Base-by-base conservation (phyloP, 2,797 vertebrate genomes). In the Chloroceryle amazona region DNA sequence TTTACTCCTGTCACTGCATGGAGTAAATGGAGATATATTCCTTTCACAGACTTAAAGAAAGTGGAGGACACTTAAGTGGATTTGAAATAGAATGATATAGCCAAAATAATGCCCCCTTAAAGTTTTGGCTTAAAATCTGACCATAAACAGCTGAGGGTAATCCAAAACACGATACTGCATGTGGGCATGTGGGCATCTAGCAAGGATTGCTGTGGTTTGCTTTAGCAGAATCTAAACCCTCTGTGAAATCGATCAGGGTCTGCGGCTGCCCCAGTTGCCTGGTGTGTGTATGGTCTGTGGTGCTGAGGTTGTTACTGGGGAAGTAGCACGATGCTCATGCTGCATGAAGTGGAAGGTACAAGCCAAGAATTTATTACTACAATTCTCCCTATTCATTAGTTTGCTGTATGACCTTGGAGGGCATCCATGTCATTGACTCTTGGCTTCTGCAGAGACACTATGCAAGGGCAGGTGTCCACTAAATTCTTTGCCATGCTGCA, bases 161-260 rank as follows among this genome's bases (percentile, higher is more conserved):
- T 95, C 73, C 73, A 93, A 90, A 86, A 93, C 76, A 90, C 0
- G 0, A 42, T 93, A 93, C 72, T 86, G 89, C 80, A 46, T 39
- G n/a, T 90, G 82, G 66, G 89, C 80, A 46, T 39, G n/a, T 90
- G 82, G 66, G 26, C 82, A 90, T 67, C 79, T 78, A 86, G 80
- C 37, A 66, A 54, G 51, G 83, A n/a, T 81, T 2, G 1, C 79
- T 85, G 87, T 58, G 79, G 72, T 86, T 93, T 88, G 85, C 75
- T 88, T 94, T 93, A 91, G 70, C 89, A 95, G 85, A 93, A 93
- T 29, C 46, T 94, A 46, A 93, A 65, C 44, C 49, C 91, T 94
- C 91, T 96, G 94, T 78, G 94, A 90, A 86, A 88, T 94, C 93
- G 88, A 75, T 96, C 94, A 88, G 81, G 11, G 31, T 55, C 57